These are phyloP conservation scores for Microctonus hyperodae DNA, from an alignment of 2,888 invertebrate genomes.

Conservation along the genomic window DNA sequence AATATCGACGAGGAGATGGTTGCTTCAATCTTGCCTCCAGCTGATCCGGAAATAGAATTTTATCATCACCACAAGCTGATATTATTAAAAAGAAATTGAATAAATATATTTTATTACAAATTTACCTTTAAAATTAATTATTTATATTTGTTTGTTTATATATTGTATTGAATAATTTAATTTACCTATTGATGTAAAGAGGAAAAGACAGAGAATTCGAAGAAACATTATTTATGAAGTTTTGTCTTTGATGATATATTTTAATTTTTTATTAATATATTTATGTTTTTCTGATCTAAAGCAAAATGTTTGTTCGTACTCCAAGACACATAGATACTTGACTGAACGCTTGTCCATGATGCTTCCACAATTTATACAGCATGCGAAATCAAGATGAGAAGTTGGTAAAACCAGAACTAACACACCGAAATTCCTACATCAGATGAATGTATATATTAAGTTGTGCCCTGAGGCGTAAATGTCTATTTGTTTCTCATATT, in stretches of 20 bases:
- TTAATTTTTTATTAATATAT: neutral
- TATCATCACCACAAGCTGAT: constrained; percentile 1
- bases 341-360: neutral
- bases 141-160: neutral
- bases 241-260: neutral
- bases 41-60: constrained; percentile 1
- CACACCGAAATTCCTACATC: neutral
- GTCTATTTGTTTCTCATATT: neutral
- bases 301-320: neutral
- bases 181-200: neutral
- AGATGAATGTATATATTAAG: neutral
- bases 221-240: neutral
- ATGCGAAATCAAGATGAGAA: neutral
- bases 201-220: neutral
- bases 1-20: neutral
- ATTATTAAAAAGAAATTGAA: neutral
- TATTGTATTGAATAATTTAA: neutral
- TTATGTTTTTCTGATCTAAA: neutral
- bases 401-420: constrained; percentile 1
- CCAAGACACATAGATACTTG: neutral
- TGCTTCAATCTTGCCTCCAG: neutral
- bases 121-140: neutral
- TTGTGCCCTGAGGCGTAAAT: neutral
- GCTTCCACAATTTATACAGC: neutral
- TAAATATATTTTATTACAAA: neutral